These are phyloP conservation scores for Rutpela maculata DNA, from an alignment of 2,888 invertebrate genomes.

Conservation along the genomic window DNA sequence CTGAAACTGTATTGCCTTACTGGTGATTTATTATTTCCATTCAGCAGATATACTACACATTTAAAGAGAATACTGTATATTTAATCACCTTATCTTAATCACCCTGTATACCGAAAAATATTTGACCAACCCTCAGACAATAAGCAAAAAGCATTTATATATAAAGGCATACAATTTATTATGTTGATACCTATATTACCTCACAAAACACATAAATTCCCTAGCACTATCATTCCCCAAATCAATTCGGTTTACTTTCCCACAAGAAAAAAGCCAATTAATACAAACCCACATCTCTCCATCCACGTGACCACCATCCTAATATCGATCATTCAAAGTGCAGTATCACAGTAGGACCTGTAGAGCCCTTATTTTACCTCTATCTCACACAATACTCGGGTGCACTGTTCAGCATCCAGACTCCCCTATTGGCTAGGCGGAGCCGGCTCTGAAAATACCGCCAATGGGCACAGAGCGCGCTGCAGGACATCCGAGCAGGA, in stretches of 20 bases:
- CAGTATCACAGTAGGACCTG: conserved; percentile 53
- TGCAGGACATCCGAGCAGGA: conserved; percentile 55
- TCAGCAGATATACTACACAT: too few relatives aligned
- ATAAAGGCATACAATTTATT: too few relatives aligned
- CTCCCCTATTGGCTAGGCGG: conserved; percentile 52
- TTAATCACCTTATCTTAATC: too few relatives aligned
- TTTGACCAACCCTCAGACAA: too few relatives aligned
- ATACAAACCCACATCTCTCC: conserved; percentile 63
- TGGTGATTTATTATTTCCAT: too few relatives aligned
- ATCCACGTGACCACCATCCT: conserved; percentile 67
- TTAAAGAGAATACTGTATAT: too few relatives aligned
- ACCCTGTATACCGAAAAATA: too few relatives aligned
- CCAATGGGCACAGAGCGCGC: conserved; percentile 57
- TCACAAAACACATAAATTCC: background rate
- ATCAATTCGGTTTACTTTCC: conserved; percentile 58
- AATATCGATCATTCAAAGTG: conserved; percentile 47
- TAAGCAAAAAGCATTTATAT: too few relatives aligned
- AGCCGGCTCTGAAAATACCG: conserved; percentile 50
- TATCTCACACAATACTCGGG: conserved; percentile 25
- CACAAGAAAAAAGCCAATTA: conserved; percentile 68
- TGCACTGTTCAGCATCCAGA: conserved; percentile 34
- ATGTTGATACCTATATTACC: too few relatives aligned
- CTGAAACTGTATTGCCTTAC: too few relatives aligned
- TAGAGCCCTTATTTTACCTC: conserved; percentile 50
- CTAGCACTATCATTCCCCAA: conserved; percentile 30